A percentile compares a stretch with the other conserved stretches of the same genome.
These are phyloP conservation scores for Digitonthophagus gazella DNA, from an alignment of 2,888 invertebrate genomes.

Conservation along the genomic window DNA sequence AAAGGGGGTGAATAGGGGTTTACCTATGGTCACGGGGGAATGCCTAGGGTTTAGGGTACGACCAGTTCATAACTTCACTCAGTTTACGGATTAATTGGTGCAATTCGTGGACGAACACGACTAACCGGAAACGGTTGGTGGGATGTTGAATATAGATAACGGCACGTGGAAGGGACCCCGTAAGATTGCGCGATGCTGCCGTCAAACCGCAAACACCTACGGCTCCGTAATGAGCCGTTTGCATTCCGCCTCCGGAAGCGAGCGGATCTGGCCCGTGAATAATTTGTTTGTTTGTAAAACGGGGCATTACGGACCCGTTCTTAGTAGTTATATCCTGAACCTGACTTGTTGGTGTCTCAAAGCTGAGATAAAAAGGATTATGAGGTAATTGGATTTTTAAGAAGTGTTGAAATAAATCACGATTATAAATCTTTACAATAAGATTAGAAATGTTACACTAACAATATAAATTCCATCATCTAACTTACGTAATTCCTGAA, in stretches of 20 bases:
- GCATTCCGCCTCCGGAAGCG: background rate
- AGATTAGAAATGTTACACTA: too few relatives aligned
- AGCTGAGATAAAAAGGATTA: background rate
- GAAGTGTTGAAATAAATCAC: too few relatives aligned
- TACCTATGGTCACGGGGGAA: background rate
- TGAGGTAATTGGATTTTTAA: too few relatives aligned
- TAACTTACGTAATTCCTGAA: background rate
- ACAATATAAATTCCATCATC: background rate
- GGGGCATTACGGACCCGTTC: background rate
- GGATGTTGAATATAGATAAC: background rate
- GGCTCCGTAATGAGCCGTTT: background rate
- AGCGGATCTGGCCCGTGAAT: background rate
- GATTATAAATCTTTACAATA: too few relatives aligned
- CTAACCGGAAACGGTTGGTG: background rate
- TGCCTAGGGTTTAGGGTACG: background rate
- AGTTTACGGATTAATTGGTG: background rate
- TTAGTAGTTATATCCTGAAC: background rate
- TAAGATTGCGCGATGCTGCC: background rate
- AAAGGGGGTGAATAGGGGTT: background rate
- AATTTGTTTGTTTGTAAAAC: background rate
- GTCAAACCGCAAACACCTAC: background rate
- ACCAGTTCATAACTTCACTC: background rate
- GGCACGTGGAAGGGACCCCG: background rate
- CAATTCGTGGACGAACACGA: background rate
- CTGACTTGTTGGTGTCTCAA: background rate